phyloP scores from a whole-genome alignment of 2,113 vertebrate genomes.

The Aix galericulata region DNA sequence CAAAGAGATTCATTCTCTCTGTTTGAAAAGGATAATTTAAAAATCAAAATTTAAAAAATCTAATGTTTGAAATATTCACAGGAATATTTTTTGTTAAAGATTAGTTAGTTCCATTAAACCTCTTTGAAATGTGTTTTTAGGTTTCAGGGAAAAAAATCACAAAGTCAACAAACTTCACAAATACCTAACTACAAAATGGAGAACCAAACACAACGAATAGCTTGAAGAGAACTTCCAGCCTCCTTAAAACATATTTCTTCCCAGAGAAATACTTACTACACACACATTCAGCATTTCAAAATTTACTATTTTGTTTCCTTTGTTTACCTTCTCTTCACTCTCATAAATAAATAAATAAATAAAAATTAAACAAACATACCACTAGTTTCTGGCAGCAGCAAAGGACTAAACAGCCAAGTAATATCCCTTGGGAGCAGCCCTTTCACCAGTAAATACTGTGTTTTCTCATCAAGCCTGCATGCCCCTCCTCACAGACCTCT shows the following conservation, averaged over 20 bases:
- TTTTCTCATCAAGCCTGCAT: neutral
- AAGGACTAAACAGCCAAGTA: neutral
- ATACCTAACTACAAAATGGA: neutral
- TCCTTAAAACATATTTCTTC: neutral
- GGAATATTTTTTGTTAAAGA: neutral
- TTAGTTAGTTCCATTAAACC: neutral
- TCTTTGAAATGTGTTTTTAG: neutral
- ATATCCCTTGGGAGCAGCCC: neutral
- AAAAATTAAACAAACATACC: no score
- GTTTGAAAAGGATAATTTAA: conserved; percentile 19
- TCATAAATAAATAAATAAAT: neutral
- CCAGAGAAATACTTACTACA: neutral
- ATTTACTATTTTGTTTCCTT: neutral
- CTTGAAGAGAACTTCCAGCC: neutral
- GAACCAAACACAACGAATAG: neutral
- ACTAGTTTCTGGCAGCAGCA: neutral
- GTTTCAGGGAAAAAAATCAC: neutral
- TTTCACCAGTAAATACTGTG: neutral
- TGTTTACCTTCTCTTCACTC: neutral
- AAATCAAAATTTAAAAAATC: neutral
- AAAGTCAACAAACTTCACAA: neutral
- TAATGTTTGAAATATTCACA: neutral
- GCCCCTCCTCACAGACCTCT: neutral
- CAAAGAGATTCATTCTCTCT: conserved; percentile 97
- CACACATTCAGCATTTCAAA: neutral